Conservation (phyloP, 2,888 invertebrate species). For the Pterobdella sp. region DNA sequence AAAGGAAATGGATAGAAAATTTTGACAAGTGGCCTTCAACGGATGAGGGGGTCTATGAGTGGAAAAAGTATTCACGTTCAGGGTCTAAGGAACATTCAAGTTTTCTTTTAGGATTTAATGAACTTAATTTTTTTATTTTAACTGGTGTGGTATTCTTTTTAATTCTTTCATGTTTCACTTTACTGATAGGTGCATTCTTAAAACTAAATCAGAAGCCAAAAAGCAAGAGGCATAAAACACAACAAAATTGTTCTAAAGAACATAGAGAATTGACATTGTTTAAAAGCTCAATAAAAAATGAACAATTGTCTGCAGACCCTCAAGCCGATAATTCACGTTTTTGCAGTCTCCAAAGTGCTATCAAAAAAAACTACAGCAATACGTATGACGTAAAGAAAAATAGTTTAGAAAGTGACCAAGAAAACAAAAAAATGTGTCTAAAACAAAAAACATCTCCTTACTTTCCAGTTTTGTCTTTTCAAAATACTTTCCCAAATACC, state of each 20-base stretch:
- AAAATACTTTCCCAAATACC: background rate
- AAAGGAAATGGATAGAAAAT: background rate
- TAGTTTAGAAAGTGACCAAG: background rate
- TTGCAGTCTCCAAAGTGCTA: constrained; percentile 10
- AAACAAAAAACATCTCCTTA: background rate
- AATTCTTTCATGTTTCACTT: background rate
- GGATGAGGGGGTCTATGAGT: background rate
- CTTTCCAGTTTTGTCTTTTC: background rate
- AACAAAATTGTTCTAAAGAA: background rate
- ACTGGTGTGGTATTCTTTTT: background rate
- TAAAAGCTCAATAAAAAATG: background rate
- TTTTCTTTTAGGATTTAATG: background rate
- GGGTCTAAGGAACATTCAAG: background rate
- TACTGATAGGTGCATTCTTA: background rate
- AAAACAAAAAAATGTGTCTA: too few relatives aligned
- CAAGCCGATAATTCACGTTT: background rate
- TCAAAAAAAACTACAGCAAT: background rate
- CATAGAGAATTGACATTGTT: background rate
- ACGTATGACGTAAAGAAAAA: background rate
- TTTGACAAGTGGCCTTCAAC: background rate
- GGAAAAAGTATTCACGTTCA: background rate
- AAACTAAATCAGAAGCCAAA: background rate
- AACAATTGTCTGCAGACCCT: background rate
- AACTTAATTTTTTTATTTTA: background rate
- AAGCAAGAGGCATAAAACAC: background rate